phyloP scores from a whole-genome alignment of 2,888 invertebrate genomes.

The Perizoma affinitatum region DNA sequence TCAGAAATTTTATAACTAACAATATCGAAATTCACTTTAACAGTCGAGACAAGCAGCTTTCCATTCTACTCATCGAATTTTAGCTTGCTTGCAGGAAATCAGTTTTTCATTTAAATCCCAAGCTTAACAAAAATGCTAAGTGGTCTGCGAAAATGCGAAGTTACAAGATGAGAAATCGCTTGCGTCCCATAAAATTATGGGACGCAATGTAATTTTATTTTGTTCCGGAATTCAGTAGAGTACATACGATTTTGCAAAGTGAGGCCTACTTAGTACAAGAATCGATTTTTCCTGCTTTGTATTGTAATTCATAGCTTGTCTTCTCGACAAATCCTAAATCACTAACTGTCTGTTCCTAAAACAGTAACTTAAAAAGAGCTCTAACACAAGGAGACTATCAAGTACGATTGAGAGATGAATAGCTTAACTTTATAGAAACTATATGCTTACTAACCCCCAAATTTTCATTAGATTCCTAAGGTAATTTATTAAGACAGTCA shows the following conservation, averaged over 20 bases:
- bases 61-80: conserved; percentile 32
- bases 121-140: conserved; percentile 36
- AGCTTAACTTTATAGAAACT: background rate
- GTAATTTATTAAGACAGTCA: conserved; percentile 4
- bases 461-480: background rate
- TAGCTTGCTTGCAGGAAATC: conserved; percentile 38
- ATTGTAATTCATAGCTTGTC: no score
- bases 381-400: no score
- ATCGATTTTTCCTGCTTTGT: no score
- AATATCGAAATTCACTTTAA: conserved; percentile 13
- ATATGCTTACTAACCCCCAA: background rate
- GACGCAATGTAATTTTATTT: conserved; percentile 20
- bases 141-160: conserved; percentile 10
- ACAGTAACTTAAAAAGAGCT: no score
- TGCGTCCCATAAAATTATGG: conserved; percentile 25
- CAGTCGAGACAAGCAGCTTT: background rate
- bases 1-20: no score
- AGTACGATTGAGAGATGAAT: no score
- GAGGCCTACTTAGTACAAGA: no score
- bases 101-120: conserved; percentile 41
- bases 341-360: no score
- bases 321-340: no score
- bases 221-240: no score
- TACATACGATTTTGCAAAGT: no score
- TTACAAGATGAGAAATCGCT: conserved; percentile 29